Evolutionary conservation across 2,797 vertebrate species (phyloP), one percentile per base, ranked within the genome.

Genomic region (Clarias platycephalus): DNA sequence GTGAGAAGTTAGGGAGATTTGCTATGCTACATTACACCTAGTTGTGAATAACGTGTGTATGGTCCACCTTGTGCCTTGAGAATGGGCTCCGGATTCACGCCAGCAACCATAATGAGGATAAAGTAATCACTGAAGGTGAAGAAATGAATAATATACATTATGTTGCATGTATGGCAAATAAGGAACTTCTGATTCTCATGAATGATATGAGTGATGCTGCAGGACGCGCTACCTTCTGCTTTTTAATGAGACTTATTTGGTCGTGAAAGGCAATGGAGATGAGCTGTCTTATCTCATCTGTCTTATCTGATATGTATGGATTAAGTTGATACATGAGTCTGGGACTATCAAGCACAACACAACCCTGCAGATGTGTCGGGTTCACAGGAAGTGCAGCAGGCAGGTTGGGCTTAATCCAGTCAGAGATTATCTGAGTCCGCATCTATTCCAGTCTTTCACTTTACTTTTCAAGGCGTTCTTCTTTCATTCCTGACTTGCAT

Each of bases 381-480:
- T 86, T 83, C 75, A 86, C 34, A 79, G 81, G 81, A 83, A 86
- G 67, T 58, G 62, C 85, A 86, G 79, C 70, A 83, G 67, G 28
- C 81, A 87, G 75, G 83, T 74, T 16, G 22, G 5, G 0, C 12
- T 83, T 37, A 83, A 75, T 24, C n/a, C 76, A 18, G 16, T 37
- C 22, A 26, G 34, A 26, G 55, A 81, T 68, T 31, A 18, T 18
- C n/a, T 8, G 10, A 79, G 22, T 10, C 83, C 8, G 18, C 9
- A 57, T 67, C 49, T n/a, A 77, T 62, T 18, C 58, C 40, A 34
- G 49, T 49, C 34, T 53, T 28, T 26, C 20, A 70, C 20, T 63
- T 26, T 2, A 13, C 70, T 70, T 82, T 63, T 15, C 6, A 28
- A 53, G 16, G 4, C 3, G 0, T 62, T 26, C 79, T 49, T 40